Base-by-base conservation (phyloP, 2,113 vertebrate species). In the Trachemys scripta region DNA sequence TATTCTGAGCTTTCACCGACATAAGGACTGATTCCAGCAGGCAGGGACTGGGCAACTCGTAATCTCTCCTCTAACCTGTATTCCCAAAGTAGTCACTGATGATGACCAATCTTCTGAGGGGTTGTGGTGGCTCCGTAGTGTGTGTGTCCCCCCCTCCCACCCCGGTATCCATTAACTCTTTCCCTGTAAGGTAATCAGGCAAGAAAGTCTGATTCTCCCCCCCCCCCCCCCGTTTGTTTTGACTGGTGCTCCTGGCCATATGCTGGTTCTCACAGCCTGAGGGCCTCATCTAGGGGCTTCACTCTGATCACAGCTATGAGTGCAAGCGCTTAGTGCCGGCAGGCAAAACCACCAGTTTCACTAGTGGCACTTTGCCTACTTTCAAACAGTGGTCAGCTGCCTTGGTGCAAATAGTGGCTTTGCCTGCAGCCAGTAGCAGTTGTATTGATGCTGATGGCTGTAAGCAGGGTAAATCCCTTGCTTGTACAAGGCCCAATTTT, bases 391-490 rank as follows among this genome's bases (percentile, higher is more conserved):
- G 10, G 0, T 0, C 14, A 10, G 5, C 38, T 42, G 12, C 59
- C 29, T 31, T 16, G 59, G 59, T 62, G 59, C 59, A 31, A 31
- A 31, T 62, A 31, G 11, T 14, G 59, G 13, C 59, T 62, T 72
- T 4, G 2, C 81, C 10, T 1, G 22, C 29, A 35, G 1, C 29
- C 50, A 51, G 49, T 6, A 0, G 6, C 51, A 80, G 45, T 80
- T 12, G 19, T 11, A 0, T 14, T 10, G 62, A 27, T 59, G 57
- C 57, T 29, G 10, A 5, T 13, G 53, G 45, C 7, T 1, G 14
- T 0, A 12, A 45, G 10, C 3, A 0, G 42, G 57, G 87, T 25
- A 3, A 59, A 11, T 12, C 19, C 65, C 65, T 20, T 82, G 35
- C 10, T 38, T 82, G n/a, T n/a, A 35, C 80, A 54, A 19, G 62